A percentile compares a stretch with the other conserved stretches of the same genome.
Evolutionary conservation across 2,797 vertebrate genomes (phyloP).

Genomic region (Sandelia bainsii): DNA sequence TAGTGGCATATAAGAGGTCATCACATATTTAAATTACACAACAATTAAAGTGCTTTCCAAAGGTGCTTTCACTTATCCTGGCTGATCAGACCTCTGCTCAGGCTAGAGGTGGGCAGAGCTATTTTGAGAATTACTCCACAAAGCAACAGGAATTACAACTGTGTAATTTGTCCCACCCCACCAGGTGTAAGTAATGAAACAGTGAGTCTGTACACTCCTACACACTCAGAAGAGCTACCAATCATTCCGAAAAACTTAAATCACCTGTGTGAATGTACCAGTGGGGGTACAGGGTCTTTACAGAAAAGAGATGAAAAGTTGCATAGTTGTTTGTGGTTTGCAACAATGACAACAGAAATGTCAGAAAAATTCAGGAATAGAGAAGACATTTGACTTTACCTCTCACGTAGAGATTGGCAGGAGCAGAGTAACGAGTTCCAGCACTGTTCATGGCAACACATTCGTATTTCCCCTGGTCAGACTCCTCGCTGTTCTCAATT

Average conservation of each 20-base stretch:
- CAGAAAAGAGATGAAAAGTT: neutral
- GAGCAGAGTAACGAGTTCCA: constrained; percentile 85
- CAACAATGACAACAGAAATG: constrained; percentile 17
- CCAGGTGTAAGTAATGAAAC: constrained; percentile 7
- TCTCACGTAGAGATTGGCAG: constrained; percentile 87
- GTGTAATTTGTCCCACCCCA: constrained; percentile 14
- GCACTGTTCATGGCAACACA: constrained; percentile 86
- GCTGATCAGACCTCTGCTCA: constrained; percentile 25
- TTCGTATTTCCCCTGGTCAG: constrained; percentile 87
- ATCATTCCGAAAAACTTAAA: constrained; percentile 23
- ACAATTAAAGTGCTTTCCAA: constrained; percentile 25
- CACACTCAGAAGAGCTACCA: constrained; percentile 15
- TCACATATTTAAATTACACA: constrained; percentile 27
- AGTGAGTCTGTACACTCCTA: constrained; percentile 14
- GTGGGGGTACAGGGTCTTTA: neutral
- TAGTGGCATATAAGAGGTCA: constrained; percentile 11
- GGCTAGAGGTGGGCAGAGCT: constrained; percentile 15
- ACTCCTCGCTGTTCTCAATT: constrained; percentile 87
- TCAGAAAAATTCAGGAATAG: constrained; percentile 8
- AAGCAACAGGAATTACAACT: constrained; percentile 13
- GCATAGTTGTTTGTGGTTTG: constrained; percentile 1
- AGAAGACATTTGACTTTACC: constrained; percentile 73
- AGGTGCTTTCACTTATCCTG: constrained; percentile 16
- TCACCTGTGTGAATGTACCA: neutral
- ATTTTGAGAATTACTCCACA: constrained; percentile 22